These are phyloP conservation scores for Meloidogyne exigua DNA, from an alignment of 1,140 invertebrate species.

Conservation along the genomic window DNA sequence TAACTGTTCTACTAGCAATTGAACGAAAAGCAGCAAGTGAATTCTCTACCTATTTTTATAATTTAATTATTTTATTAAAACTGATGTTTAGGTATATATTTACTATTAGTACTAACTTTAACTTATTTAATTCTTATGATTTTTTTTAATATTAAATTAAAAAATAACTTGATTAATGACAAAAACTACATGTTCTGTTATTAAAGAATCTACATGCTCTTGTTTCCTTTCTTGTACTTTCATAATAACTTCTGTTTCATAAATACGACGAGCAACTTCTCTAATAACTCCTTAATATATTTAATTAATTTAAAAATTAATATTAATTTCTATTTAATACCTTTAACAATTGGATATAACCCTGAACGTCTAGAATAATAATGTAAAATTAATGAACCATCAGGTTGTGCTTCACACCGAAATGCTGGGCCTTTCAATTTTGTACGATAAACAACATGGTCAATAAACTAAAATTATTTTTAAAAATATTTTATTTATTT, in stretches of 20 bases:
- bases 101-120: too few relatives aligned
- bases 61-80: background rate
- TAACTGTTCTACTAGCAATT: conserved; percentile 13
- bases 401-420: conserved; percentile 64
- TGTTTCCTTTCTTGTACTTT: conserved; percentile 60
- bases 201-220: conserved; percentile 57
- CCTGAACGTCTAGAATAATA: conserved; percentile 65
- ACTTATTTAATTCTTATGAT: too few relatives aligned
- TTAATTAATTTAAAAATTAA: background rate
- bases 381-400: conserved; percentile 64
- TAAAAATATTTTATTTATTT: background rate
- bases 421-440: conserved; percentile 63
- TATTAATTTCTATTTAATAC: conserved; percentile 42
- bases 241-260: conserved; percentile 62
- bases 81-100: too few relatives aligned
- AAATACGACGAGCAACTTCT: conserved; percentile 62
- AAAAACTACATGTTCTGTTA: conserved; percentile 60
- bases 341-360: conserved; percentile 66
- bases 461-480: conserved; percentile 47
- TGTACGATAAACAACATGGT: conserved; percentile 60
- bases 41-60: conserved; percentile 19
- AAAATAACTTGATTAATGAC: conserved; percentile 51
- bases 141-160: too few relatives aligned
- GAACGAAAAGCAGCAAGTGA: background rate
- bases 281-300: conserved; percentile 57